phyloP scores from a whole-genome alignment of 2,888 invertebrate genomes.

The Drosophila quinaria region DNA sequence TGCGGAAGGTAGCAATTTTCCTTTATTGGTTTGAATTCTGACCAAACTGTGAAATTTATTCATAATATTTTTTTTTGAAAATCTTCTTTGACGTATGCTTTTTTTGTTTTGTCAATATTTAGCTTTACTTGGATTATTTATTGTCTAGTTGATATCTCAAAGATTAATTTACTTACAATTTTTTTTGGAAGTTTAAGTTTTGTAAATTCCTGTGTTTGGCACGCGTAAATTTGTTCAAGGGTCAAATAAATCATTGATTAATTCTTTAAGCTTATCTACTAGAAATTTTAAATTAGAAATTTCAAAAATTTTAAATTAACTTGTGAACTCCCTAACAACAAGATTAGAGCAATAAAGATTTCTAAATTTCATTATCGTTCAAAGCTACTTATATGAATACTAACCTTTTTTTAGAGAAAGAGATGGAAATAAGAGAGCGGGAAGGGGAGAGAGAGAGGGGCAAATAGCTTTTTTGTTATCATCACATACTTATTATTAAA shows the following conservation, averaged over 20 bases:
- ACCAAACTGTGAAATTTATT: background rate
- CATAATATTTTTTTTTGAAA: background rate
- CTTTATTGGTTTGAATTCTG: background rate
- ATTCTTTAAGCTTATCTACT: no score
- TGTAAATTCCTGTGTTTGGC: background rate
- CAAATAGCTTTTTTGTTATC: no score
- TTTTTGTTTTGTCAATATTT: background rate
- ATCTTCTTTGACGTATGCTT: background rate
- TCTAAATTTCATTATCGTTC: background rate
- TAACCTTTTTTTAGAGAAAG: background rate
- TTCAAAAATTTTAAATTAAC: background rate
- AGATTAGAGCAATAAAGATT: background rate
- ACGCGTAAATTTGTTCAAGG: background rate
- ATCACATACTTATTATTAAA: background rate
- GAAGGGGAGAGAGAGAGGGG: no score
- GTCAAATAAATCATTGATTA: no score
- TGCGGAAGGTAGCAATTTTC: background rate
- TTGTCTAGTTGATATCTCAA: background rate
- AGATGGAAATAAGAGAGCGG: background rate
- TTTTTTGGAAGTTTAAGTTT: background rate
- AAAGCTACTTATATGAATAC: background rate
- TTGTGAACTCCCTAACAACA: background rate
- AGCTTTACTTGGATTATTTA: no score
- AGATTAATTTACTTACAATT: background rate
- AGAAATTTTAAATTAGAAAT: no score